These are phyloP conservation scores for Dione vanillae DNA, from an alignment of 2,888 invertebrate genomes.

Conservation along the genomic window DNA sequence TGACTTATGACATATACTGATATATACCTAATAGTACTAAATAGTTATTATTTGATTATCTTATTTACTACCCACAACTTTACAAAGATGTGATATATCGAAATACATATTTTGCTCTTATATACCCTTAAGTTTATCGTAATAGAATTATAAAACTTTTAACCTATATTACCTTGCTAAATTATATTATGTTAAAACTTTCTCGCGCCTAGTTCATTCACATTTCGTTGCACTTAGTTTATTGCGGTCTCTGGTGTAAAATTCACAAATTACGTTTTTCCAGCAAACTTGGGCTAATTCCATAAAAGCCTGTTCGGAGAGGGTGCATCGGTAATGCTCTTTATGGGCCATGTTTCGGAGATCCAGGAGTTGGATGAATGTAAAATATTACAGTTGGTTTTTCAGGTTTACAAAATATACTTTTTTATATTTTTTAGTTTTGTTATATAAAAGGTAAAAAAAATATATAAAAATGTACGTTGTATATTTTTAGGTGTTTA, in stretches of 20 bases:
- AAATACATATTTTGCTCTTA: background rate
- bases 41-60: no score
- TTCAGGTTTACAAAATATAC: no score
- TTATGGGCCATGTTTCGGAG: constrained; percentile 5
- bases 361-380: background rate
- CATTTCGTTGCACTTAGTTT: constrained; percentile 62
- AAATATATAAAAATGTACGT: no score
- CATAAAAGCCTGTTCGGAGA: constrained; percentile 60
- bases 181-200: constrained; percentile 24
- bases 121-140: background rate
- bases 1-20: no score
- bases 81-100: no score
- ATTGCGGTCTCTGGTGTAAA: constrained; percentile 62
- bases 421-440: background rate
- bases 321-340: constrained; percentile 71
- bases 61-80: no score
- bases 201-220: constrained; percentile 19
- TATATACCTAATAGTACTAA: no score
- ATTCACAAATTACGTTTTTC: constrained; percentile 57
- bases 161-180: background rate
- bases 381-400: background rate
- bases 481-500: no score
- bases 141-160: background rate
- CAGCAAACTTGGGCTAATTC: constrained; percentile 65
- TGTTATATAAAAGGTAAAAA: no score